phyloP scores from a whole-genome alignment of 2,888 invertebrate species.

The Oxystoma pomonae region DNA sequence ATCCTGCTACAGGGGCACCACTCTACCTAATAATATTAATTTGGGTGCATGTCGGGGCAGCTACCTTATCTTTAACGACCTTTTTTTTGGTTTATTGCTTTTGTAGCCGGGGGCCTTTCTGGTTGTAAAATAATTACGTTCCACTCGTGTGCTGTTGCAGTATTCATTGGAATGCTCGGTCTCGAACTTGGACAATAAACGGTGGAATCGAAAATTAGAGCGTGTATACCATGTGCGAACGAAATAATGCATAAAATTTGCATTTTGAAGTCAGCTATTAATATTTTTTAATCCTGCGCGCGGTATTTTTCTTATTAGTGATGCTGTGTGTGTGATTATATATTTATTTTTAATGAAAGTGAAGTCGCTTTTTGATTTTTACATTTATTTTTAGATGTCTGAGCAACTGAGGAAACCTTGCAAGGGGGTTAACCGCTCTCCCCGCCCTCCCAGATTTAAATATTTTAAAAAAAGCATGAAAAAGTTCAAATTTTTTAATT shows the following conservation, averaged over 20 bases:
- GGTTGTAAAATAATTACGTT: background rate
- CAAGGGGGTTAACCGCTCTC: too few relatives aligned
- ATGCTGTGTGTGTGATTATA: too few relatives aligned
- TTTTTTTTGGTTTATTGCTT: conserved; percentile 20
- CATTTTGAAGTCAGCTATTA: too few relatives aligned
- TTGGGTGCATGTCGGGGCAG: conserved; percentile 17
- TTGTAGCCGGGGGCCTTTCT: conserved; percentile 7
- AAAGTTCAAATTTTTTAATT: too few relatives aligned
- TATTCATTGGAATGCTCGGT: background rate
- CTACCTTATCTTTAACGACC: conserved; percentile 29
- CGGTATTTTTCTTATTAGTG: too few relatives aligned
- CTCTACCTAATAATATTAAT: conserved; percentile 22
- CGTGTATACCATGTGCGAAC: background rate
- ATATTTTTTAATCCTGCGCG: too few relatives aligned
- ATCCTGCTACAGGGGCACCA: background rate
- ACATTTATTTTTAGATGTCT: too few relatives aligned
- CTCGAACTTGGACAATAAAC: background rate
- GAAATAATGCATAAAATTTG: background rate
- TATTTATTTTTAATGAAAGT: too few relatives aligned
- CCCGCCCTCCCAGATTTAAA: too few relatives aligned
- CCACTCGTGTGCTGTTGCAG: background rate
- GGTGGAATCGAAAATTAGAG: background rate
- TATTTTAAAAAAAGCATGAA: too few relatives aligned
- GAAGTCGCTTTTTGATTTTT: too few relatives aligned
- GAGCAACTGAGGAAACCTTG: too few relatives aligned